phyloP scores from a whole-genome alignment of 37 sponge, comb jelly and placozoan species.

The Cladorhizidae sp. region DNA sequence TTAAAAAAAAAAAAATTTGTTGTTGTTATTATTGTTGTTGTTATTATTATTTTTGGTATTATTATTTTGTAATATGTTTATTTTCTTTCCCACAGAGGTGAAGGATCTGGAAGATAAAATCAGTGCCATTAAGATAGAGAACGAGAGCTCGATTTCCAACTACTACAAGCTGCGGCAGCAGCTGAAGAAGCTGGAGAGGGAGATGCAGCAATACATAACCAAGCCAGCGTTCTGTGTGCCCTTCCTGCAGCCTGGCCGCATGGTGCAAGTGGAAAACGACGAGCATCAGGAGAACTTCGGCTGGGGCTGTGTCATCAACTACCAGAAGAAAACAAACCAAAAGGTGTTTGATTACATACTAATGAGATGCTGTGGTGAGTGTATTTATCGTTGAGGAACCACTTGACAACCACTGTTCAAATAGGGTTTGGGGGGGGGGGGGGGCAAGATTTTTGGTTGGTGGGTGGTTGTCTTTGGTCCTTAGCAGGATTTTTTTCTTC shows the following conservation, averaged over 20 bases:
- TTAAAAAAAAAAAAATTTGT: no score
- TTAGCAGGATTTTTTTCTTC: no score
- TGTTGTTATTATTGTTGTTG: neutral
- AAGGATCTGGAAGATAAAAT: slow-evolving; percentile 62
- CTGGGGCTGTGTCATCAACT: slow-evolving; percentile 97
- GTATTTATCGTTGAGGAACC: no score
- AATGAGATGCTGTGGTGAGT: neutral
- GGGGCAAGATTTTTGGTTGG: no score
- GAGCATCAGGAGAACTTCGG: slow-evolving; percentile 90
- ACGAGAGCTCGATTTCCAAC: slow-evolving; percentile 77
- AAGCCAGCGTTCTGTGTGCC: slow-evolving; percentile 88
- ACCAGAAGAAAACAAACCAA: slow-evolving; percentile 91
- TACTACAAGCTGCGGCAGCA: slow-evolving; percentile 92
- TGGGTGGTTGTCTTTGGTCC: no score
- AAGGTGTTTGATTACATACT: slow-evolving; percentile 21
- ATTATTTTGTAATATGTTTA: neutral
- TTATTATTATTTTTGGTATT: neutral
- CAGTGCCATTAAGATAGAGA: slow-evolving; percentile 71
- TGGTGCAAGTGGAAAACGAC: slow-evolving; percentile 65
- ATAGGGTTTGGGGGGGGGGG: no score
- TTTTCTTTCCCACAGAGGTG: slow-evolving; percentile 45
- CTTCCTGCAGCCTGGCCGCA: slow-evolving; percentile 94
- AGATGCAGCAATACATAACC: slow-evolving; percentile 75
- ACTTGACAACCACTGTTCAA: no score
- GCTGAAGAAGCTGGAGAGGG: slow-evolving; percentile 67